Percentiles rank a stretch among this genome's conserved stretches.
Conservation (phyloP, 2,888 invertebrate genomes). For the Drosophila barbarae region DNA sequence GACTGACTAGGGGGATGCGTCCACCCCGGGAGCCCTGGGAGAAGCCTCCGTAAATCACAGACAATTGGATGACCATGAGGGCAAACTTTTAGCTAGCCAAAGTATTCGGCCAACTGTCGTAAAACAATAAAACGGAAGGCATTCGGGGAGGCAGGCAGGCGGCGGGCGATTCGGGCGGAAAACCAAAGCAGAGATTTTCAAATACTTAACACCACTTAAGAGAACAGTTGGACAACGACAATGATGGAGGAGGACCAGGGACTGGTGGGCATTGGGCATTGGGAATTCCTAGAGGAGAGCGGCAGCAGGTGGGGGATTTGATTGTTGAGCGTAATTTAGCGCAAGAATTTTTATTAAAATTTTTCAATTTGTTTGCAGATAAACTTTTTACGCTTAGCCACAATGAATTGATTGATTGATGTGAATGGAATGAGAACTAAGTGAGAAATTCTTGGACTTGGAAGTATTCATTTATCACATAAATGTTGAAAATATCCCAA, state of each 20-base stretch:
- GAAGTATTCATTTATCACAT: background rate
- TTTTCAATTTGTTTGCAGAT: conserved; percentile 57
- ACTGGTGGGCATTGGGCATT: background rate
- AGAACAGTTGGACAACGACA: conserved; percentile 64
- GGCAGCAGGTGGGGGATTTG: conserved; percentile 31
- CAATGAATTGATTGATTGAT: conserved; percentile 37
- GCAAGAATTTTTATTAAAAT: conserved; percentile 71
- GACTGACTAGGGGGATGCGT: conserved; percentile 18
- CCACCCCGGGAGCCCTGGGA: conserved; percentile 8
- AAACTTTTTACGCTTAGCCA: conserved; percentile 38
- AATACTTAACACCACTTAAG: conserved; percentile 70
- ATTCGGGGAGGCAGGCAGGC: conserved; percentile 8
- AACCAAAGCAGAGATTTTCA: conserved; percentile 60
- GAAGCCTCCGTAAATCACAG: conserved; percentile 64
- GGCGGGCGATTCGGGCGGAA: conserved; percentile 3
- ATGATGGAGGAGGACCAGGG: conserved; percentile 29
- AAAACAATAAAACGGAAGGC: conserved; percentile 68
- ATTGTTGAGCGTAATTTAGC: conserved; percentile 62
- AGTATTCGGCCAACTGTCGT: conserved; percentile 72
- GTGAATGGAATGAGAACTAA: conserved; percentile 1
- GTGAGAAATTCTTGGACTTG: background rate
- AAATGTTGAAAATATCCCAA: background rate
- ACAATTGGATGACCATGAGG: conserved; percentile 72
- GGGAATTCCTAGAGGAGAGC: conserved; percentile 2
- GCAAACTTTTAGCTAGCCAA: conserved; percentile 59